Percentiles rank a stretch among this genome's conserved stretches.
Evolutionary conservation across 2,113 vertebrate genomes (phyloP).

Genomic region (Oncorhynchus mykiss): DNA sequence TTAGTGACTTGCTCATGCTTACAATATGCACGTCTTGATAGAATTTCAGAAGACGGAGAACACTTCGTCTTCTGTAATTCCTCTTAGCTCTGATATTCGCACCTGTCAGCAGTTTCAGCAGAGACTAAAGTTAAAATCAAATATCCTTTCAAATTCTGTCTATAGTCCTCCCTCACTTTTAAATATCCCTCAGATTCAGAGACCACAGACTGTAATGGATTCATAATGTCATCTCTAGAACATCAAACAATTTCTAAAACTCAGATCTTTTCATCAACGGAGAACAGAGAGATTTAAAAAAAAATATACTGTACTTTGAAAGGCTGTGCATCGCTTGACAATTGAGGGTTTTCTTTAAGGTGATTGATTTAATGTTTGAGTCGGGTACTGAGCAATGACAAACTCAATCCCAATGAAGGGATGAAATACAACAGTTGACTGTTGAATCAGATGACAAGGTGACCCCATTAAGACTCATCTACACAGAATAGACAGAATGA

Average conservation of each 20-base stretch:
- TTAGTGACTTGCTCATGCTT: constrained; percentile 13
- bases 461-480: background rate
- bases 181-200: constrained; percentile 43
- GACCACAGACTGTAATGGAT: constrained; percentile 51
- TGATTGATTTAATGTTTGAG: constrained; percentile 44
- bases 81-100: constrained; percentile 37
- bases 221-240: constrained; percentile 57
- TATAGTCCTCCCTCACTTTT: constrained; percentile 21
- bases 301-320: constrained; percentile 26
- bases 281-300: constrained; percentile 32
- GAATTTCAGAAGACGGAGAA: constrained; percentile 16
- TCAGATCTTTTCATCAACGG: constrained; percentile 57
- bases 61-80: constrained; percentile 24
- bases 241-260: constrained; percentile 56
- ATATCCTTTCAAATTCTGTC: constrained; percentile 48
- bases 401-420: constrained; percentile 34
- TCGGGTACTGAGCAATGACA: constrained; percentile 39
- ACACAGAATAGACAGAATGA: no score
- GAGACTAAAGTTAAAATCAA: no score
- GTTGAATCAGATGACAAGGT: constrained; percentile 4
- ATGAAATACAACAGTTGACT: constrained; percentile 25
- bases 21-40: constrained; percentile 9
- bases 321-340: constrained; percentile 41
- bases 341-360: constrained; percentile 37
- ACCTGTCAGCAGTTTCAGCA: constrained; percentile 47